Evolutionary conservation across 2,113 vertebrate genomes (phyloP).

Genomic region (Toxotes jaculatrix): DNA sequence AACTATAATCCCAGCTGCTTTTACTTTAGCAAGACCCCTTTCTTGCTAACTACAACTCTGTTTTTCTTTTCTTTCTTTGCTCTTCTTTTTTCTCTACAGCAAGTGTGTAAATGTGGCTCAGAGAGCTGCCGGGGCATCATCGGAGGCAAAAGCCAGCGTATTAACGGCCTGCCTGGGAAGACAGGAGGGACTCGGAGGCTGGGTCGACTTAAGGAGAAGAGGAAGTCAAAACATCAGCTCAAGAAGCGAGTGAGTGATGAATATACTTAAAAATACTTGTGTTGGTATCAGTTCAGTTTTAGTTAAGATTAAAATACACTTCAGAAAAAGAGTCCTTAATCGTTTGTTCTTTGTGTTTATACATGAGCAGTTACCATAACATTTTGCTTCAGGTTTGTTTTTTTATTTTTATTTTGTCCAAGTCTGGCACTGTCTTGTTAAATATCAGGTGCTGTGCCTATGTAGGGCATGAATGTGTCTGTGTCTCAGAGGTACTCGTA

Average conservation of each 20-base stretch:
- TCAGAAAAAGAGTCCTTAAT: not conserved
- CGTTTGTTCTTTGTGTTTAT: not conserved
- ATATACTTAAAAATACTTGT: not conserved
- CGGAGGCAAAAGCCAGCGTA: slow-evolving; percentile 95
- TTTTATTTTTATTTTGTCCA: not conserved
- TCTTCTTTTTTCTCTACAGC: slow-evolving; percentile 79
- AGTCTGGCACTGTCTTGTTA: slow-evolving; percentile 4
- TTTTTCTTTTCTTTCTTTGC: not conserved
- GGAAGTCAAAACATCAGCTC: slow-evolving; percentile 98
- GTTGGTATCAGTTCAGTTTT: not conserved
- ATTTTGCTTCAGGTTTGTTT: not conserved
- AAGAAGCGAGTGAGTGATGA: slow-evolving; percentile 92
- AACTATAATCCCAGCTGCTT: not conserved
- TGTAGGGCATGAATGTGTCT: slow-evolving; percentile 58
- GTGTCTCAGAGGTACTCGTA: slow-evolving; percentile 61
- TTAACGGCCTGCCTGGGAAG: slow-evolving; percentile 92
- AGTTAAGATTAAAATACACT: not conserved
- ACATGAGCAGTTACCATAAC: not conserved
- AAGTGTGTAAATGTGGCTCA: slow-evolving; percentile 96
- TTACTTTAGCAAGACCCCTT: not conserved
- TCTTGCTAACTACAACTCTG: not conserved
- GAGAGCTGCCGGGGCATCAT: slow-evolving; percentile 98
- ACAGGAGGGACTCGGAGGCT: slow-evolving; percentile 86
- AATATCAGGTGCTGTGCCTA: slow-evolving; percentile 54
- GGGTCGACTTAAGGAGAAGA: slow-evolving; percentile 94